These are phyloP conservation scores for Penaeus monodon DNA, from an alignment of 2,888 invertebrate genomes.

Conservation along the genomic window DNA sequence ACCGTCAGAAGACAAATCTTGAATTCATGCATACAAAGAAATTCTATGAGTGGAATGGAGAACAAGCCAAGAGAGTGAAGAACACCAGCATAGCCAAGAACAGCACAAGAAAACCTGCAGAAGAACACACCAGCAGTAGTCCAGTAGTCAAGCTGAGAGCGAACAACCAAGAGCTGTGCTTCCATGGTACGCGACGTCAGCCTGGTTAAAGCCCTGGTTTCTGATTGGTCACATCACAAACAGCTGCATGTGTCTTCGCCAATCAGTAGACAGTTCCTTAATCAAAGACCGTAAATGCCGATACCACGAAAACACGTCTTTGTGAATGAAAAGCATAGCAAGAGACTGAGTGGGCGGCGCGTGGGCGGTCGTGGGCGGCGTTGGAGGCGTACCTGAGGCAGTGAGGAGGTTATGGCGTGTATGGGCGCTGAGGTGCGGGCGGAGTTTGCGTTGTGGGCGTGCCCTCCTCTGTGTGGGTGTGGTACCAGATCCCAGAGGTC, in stretches of 20 bases:
- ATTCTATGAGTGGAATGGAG: no score
- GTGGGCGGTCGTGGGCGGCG: slow-evolving; percentile 9
- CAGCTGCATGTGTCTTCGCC: background rate
- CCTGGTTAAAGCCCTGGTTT: slow-evolving; percentile 4
- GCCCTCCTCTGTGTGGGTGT: slow-evolving; percentile 51
- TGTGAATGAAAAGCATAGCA: slow-evolving; percentile 11
- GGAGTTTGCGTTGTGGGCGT: slow-evolving; percentile 34
- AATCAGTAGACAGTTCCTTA: slow-evolving; percentile 11
- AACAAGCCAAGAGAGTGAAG: no score
- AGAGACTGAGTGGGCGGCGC: slow-evolving; percentile 37
- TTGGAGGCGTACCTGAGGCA: slow-evolving; percentile 52
- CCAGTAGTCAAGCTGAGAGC: no score
- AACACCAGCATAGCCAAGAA: no score
- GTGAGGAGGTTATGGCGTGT: slow-evolving; percentile 42
- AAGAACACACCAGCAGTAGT: background rate
- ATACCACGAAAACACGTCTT: slow-evolving; percentile 13
- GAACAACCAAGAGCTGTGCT: no score
- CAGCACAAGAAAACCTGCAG: no score
- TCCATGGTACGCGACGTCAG: no score
- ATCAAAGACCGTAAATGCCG: no score
- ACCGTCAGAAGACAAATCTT: no score
- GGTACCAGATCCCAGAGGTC: slow-evolving; percentile 51
- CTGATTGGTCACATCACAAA: background rate
- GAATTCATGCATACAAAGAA: no score
- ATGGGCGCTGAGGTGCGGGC: slow-evolving; percentile 52